Base-by-base conservation (phyloP, 2,888 invertebrate species). In the Phanerotoma sp. region DNA sequence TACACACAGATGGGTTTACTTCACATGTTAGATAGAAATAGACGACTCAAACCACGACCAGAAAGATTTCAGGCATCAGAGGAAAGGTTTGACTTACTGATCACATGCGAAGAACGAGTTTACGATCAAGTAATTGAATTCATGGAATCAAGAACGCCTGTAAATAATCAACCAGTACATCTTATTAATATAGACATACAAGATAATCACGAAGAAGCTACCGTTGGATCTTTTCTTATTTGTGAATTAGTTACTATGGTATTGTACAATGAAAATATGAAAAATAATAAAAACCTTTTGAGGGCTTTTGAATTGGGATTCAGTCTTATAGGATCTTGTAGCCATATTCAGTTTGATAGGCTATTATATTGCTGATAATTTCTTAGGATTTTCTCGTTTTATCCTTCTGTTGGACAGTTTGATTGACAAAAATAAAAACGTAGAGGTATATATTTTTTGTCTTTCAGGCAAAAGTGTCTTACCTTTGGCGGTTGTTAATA, bases 181-280 rank as follows among this genome's bases (percentile, higher is more conserved):
- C 87, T 99, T 38, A 89, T 99, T 52, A 99, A 99, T 77, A 89
- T 99, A 65, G 99, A 99, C 75, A 96, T 99, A 68, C 96, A 95
- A 77, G 99, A 99, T 80, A 99, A 99, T 79, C 96, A 98, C 64
- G 99, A 99, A 78, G 99, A 99, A 79, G 99, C 99, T 1, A 95
- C 98, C 3, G 89, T 99, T 72, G 99, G 99, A 62, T 98, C 99
- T 30, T 97, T 98, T 80, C 83, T 97, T 66, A 96, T 99, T 64
- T 93, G 93, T 79, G 97, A 99, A 79, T 85, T 99, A 80, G 93
- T 96, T 64, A 86, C 88, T 52, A 87, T 91, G 87, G 91, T 92
- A 82, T 30, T 40, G n/a, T 77, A 76, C 20, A 28, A 20, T n/a
- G 22, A 40, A 16, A 20, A 22, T 38, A 54, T 15, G 44, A 33